Evolutionary conservation across 2,888 invertebrate genomes (phyloP).

Genomic region (Strigamia crassipes): DNA sequence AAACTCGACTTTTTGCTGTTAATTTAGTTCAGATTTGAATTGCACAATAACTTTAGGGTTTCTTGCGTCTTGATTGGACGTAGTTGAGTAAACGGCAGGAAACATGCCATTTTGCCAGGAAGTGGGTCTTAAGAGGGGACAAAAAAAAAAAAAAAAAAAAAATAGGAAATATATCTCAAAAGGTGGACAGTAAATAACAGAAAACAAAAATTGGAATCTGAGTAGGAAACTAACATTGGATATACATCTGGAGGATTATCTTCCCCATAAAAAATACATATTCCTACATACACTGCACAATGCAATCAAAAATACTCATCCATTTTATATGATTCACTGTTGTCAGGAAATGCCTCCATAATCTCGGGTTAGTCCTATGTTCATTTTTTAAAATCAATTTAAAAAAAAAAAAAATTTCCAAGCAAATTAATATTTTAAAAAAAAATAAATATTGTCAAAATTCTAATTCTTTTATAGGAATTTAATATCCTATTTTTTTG

Average conservation of each 20-base stretch:
- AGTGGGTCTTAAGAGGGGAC: not conserved
- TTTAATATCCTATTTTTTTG: not conserved
- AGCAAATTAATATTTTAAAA: too few relatives aligned
- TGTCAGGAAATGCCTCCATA: not conserved
- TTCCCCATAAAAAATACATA: not conserved
- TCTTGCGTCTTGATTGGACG: not conserved
- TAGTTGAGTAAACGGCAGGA: slow-evolving; percentile 17
- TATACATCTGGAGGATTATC: not conserved
- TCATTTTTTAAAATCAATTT: not conserved
- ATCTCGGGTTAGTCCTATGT: not conserved
- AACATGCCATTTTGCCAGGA: slow-evolving; percentile 19
- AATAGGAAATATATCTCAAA: not conserved
- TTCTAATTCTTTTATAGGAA: too few relatives aligned
- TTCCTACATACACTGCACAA: not conserved
- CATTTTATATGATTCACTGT: not conserved
- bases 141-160: not conserved
- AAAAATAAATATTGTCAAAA: too few relatives aligned
- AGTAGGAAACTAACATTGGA: not conserved
- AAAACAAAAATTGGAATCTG: not conserved
- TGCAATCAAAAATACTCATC: not conserved
- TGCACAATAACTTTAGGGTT: not conserved
- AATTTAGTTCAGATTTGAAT: not conserved
- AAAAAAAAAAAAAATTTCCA: too few relatives aligned
- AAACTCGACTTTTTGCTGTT: not conserved
- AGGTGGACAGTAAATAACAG: not conserved